Conservation (phyloP, 1,140 invertebrate genomes). For the Danaus melanippus region DNA sequence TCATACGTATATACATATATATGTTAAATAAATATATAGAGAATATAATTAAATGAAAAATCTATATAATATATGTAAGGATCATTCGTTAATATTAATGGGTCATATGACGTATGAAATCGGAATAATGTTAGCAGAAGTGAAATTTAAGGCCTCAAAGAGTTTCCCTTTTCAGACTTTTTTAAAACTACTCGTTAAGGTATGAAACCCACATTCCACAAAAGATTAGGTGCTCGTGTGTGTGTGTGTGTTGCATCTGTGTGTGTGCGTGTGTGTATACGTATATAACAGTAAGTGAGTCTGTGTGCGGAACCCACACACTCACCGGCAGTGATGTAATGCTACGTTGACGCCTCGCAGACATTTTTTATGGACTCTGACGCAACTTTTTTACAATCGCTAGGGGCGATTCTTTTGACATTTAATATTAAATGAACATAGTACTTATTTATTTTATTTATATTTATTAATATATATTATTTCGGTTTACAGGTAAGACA, state of each 20-base stretch:
- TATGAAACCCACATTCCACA: conserved; percentile 64
- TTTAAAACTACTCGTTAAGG: conserved; percentile 64
- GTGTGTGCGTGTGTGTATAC: conserved; percentile 18
- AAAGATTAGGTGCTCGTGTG: conserved; percentile 56
- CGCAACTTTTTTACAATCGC: conserved; percentile 63
- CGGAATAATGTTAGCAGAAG: conserved; percentile 6
- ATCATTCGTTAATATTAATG: too few species aligned
- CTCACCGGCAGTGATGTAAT: conserved; percentile 50
- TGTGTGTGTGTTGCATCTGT: conserved; percentile 25
- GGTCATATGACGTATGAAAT: too few species aligned
- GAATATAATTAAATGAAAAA: too few species aligned
- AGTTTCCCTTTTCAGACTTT: conserved; percentile 58
- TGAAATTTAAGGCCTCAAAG: conserved; percentile 22
- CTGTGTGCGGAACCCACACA: conserved; percentile 28
- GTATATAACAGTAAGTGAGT: conserved; percentile 6
- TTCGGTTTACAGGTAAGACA: conserved; percentile 25
- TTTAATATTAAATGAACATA: neutral
- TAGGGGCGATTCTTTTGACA: conserved; percentile 27
- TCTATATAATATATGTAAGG: too few species aligned
- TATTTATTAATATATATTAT: conserved; percentile 6
- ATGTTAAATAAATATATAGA: too few species aligned
- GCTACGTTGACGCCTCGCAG: conserved; percentile 57
- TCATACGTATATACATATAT: too few species aligned
- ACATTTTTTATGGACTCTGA: conserved; percentile 68
- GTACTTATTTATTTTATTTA: conserved; percentile 1